Percentiles rank a stretch among this genome's conserved stretches.
phyloP scores from a whole-genome alignment of 1,140 invertebrate genomes.

The Antheraea pernyi region DNA sequence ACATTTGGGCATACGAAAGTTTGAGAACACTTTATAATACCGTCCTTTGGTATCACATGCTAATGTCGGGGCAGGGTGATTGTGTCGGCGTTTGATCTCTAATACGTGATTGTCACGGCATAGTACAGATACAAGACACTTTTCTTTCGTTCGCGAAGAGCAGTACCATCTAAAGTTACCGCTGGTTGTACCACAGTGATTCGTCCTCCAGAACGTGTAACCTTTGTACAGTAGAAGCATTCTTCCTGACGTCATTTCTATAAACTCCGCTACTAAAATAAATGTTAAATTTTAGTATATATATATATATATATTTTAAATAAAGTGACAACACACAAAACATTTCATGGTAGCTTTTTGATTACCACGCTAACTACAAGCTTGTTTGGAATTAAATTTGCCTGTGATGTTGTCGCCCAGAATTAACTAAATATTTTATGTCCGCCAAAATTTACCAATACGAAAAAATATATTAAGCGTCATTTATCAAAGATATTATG shows the following conservation, averaged over 20 bases:
- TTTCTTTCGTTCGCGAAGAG: background rate
- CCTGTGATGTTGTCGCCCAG: too few species aligned
- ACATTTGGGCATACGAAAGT: background rate
- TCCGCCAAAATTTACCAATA: too few species aligned
- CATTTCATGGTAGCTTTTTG: too few species aligned
- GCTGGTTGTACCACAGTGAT: background rate
- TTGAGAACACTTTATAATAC: background rate
- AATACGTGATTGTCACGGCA: background rate
- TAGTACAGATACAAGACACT: background rate
- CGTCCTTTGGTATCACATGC: background rate
- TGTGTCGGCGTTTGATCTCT: background rate
- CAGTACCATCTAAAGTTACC: background rate
- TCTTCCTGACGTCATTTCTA: background rate
- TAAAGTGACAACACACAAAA: too few species aligned
- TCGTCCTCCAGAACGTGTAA: background rate
- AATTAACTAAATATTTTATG: too few species aligned
- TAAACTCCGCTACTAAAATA: conserved; percentile 1
- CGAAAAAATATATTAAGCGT: too few species aligned
- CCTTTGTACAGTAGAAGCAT: background rate
- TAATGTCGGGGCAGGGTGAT: conserved; percentile 4
- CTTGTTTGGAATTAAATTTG: too few species aligned
- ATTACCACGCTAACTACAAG: too few species aligned
- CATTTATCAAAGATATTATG: too few species aligned
- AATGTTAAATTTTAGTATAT: background rate
- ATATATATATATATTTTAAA: too few species aligned